Evolutionary conservation across 2,797 vertebrate genomes (phyloP), one percentile per base, ranked within the genome.

Genomic region (Leptatherina wallacei): DNA sequence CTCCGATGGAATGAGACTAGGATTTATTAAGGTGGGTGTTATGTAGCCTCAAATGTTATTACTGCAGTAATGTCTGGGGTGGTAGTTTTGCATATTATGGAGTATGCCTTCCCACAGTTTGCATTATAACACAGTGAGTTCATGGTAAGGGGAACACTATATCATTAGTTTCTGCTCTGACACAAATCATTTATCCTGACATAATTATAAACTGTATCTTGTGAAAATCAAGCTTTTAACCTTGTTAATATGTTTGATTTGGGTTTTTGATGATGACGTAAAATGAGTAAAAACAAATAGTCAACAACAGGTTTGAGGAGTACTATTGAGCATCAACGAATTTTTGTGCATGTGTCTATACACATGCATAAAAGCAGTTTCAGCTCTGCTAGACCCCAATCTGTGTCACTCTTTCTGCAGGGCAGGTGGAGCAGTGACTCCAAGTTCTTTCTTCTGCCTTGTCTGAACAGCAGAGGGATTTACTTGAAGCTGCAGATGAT

Each of bases 11-110:
- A 69, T 65, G 38, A 61, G 56, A 75, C 38, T 78, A 49, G 40
- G 44, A 77, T 81, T 85, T 36, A 82, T 78, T 79, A 77, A 79
- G n/a, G 27, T 61, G 16, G 13, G 55, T 56, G 67, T 49, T 61
- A 10, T 69, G 62, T 75, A 75, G 75, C 77, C 65, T 59, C 65
- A 78, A 63, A 69, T 72, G 74, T 69, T 78, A 86, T 73, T 73
- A 84, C 61, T 4, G 12, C 47, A 51, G 30, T 56, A 49, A 71
- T 18, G 47, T 81, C 73, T 80, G 60, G 24, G 58, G 56, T 64
- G 54, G 36, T 14, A 32, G 33, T 65, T 29, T 35, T 44, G 12
- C 30, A 62, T 75, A 71, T 65, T n/a, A 30, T 3, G 1, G 27
- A 59, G 20, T 65, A 42, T 73, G 67, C 64, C 47, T 42, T 62